Base-by-base conservation (phyloP, 2,888 invertebrate genomes). In the Aproaerema taeniolella region DNA sequence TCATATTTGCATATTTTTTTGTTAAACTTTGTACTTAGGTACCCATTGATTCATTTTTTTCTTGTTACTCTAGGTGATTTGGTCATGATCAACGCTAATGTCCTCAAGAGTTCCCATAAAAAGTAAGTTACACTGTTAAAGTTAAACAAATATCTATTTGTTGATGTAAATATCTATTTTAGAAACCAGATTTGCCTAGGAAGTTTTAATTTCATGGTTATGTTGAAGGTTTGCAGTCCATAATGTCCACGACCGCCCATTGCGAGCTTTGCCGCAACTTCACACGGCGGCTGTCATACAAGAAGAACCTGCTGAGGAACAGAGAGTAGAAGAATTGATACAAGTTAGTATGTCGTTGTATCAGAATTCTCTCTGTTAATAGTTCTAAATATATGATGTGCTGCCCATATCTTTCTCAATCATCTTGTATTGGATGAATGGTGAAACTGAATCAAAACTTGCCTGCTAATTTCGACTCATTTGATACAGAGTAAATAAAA, bases 61-160 rank as follows among this genome's bases (percentile, higher is more conserved):
- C n/a, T n/a, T n/a, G n/a, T n/a, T n/a, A n/a, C n/a, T n/a, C n/a
- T 55, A 83, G 83, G 61, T 47, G 78, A 80, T 31, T 43, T 83
- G 28, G 80, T 76, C 55, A 81, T 76, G 78, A 61, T 82, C n/a
- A 67, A 75, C 48, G 79, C 81, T 5, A 58, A 60, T 54, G 71
- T 80, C 15, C 65, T 69, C 38, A 79, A 71, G 47, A 50, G 55
- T 47, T 52, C 67, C 1, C 73, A 83, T 43, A 80, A 70, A 55
- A 81, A 69, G 83, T 83, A 64, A 79, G 77, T 59, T 10, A 26
- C 5, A 9, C 26, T n/a, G n/a, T 3, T 28, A 28, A n/a, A n/a
- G n/a, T n/a, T n/a, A n/a, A n/a, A n/a, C n/a, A n/a, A n/a, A n/a
- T n/a, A n/a, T n/a, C n/a, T n/a, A n/a, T n/a, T n/a, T n/a, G n/a